Evolutionary conservation across 2,888 invertebrate species (phyloP).

Genomic region (Onchidella celtica): DNA sequence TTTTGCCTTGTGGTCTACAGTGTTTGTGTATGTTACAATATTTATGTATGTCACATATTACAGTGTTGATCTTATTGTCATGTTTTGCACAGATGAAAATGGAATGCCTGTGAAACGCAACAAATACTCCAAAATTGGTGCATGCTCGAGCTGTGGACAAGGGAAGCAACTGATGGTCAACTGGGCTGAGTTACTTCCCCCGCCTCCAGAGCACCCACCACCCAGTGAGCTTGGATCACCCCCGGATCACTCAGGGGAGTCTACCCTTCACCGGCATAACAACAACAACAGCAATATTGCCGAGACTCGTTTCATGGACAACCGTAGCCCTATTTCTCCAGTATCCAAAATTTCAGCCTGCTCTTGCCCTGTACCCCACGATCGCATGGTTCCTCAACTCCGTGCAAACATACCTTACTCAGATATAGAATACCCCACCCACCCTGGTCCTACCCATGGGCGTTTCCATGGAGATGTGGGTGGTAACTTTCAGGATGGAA

Average conservation of each 20-base stretch:
- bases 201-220: constrained; percentile 81
- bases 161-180: constrained; percentile 76
- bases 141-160: constrained; percentile 55
- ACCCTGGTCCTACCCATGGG: constrained; percentile 33
- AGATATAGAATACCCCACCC: constrained; percentile 65
- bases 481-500: constrained; percentile 35
- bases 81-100: constrained; percentile 74
- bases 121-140: constrained; percentile 57
- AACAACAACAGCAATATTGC: constrained; percentile 53
- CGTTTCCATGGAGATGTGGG: constrained; percentile 38
- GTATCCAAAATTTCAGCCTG: constrained; percentile 74
- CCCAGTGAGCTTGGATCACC: constrained; percentile 77
- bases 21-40: too few relatives aligned
- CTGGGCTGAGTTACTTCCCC: constrained; percentile 79
- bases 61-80: too few relatives aligned
- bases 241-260: constrained; percentile 57
- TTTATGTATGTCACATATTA: too few relatives aligned
- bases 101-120: constrained; percentile 64
- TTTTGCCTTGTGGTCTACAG: too few relatives aligned
- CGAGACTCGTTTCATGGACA: constrained; percentile 54
- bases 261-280: constrained; percentile 53
- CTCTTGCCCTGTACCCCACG: constrained; percentile 73
- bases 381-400: constrained; percentile 57
- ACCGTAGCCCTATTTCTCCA: constrained; percentile 70
- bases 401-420: constrained; percentile 67